These are phyloP conservation scores for Heliconius himera DNA, from an alignment of 1,140 invertebrate species.

Conservation along the genomic window DNA sequence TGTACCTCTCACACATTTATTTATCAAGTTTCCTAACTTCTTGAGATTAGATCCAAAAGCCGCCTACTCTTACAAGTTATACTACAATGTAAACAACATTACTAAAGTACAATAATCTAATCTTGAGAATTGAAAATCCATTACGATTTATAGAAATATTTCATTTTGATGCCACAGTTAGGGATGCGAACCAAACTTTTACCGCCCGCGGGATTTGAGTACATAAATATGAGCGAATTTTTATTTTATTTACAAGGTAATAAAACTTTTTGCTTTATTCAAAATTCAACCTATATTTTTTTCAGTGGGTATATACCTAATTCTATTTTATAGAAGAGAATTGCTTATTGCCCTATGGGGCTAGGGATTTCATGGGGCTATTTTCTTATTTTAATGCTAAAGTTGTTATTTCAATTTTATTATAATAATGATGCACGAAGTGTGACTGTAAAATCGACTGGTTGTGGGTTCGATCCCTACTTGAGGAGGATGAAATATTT, in stretches of 20 bases:
- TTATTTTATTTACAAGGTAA: conserved; percentile 15
- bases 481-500: too few species aligned
- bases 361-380: too few species aligned
- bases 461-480: too few species aligned
- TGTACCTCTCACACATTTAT: too few species aligned
- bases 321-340: neutral
- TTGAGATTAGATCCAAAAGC: too few species aligned
- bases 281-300: conserved; percentile 10
- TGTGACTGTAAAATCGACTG: too few species aligned
- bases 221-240: neutral
- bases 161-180: neutral
- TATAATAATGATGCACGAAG: too few species aligned
- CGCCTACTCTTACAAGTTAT: neutral
- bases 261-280: conserved; percentile 23
- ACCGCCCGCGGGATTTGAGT: conserved; percentile 4
- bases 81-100: neutral
- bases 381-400: too few species aligned
- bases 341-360: neutral
- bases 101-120: too few species aligned
- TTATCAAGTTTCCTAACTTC: too few species aligned
- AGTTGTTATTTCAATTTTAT: too few species aligned
- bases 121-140: conserved; percentile 1
- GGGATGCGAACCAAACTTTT: neutral
- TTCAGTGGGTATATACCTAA: too few species aligned
- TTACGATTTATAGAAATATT: neutral